Evolutionary conservation across 2,797 vertebrate genomes (phyloP).

Genomic region (Ptychadena robeensis): DNA sequence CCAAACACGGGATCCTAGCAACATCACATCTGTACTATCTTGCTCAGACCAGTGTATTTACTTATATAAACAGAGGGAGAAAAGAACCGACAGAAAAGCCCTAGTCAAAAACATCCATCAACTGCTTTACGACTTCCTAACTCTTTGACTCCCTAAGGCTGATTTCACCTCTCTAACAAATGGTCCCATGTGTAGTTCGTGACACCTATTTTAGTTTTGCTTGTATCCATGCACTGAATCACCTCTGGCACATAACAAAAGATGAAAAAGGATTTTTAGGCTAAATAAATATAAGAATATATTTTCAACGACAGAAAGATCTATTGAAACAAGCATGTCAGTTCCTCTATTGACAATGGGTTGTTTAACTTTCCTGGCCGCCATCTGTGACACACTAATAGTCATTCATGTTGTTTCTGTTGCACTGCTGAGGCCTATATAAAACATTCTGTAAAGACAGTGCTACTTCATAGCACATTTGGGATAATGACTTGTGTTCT

Average conservation of each 20-base stretch:
- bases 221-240: constrained; percentile 35
- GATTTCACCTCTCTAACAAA: constrained; percentile 68
- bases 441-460: not conserved
- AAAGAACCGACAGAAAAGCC: constrained; percentile 57
- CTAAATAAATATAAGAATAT: constrained; percentile 46
- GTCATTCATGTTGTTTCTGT: not conserved
- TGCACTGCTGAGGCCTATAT: not conserved
- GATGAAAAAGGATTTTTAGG: constrained; percentile 40
- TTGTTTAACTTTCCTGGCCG: constrained; percentile 39
- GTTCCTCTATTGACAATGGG: constrained; percentile 41
- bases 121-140: constrained; percentile 62
- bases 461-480: not conserved
- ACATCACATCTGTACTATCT: constrained; percentile 46
- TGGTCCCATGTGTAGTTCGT: constrained; percentile 54
- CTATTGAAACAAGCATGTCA: constrained; percentile 34
- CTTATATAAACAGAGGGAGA: not conserved
- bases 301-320: constrained; percentile 56
- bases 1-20: constrained; percentile 58
- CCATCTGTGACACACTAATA: constrained; percentile 39
- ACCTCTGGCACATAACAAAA: constrained; percentile 6
- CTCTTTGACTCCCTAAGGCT: constrained; percentile 54
- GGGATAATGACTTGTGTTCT: not conserved
- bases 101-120: constrained; percentile 64
- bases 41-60: not conserved
- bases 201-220: constrained; percentile 62